Percentiles rank a stretch among this genome's conserved stretches.
These are phyloP conservation scores for Perca flavescens DNA, from an alignment of 2,113 vertebrate genomes.

Conservation along the genomic window DNA sequence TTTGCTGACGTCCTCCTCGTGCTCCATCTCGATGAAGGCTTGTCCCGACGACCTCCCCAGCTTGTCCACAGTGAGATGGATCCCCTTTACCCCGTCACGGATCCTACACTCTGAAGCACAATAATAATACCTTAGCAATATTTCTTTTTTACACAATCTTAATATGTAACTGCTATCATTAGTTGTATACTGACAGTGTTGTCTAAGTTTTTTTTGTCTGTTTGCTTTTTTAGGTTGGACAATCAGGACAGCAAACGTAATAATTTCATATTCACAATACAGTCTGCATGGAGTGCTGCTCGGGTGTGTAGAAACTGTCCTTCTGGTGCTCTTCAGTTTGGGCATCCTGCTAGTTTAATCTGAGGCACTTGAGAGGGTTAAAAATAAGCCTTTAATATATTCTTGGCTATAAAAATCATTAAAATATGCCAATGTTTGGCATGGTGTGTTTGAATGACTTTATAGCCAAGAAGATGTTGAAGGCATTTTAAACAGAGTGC, in stretches of 20 bases:
- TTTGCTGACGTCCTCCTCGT: conserved; percentile 89
- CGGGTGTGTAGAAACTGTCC: no score
- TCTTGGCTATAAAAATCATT: no score
- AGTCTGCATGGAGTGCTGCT: no score
- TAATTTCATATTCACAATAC: no score
- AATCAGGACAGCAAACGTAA: neutral
- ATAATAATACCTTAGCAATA: neutral
- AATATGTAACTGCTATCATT: neutral
- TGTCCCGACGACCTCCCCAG: conserved; percentile 89
- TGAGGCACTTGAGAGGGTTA: no score
- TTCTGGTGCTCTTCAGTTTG: no score
- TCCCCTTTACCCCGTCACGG: conserved; percentile 87
- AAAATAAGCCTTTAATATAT: no score
- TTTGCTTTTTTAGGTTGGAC: neutral
- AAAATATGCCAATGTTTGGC: no score
- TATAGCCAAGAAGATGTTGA: no score
- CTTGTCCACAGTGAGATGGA: conserved; percentile 89
- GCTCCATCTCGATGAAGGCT: conserved; percentile 93
- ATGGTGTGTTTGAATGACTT: no score
- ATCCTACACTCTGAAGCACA: conserved; percentile 88
- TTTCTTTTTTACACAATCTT: neutral
- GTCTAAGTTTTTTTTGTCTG: neutral
- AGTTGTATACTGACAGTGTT: neutral
- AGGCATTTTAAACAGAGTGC: no score
- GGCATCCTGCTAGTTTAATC: no score